Evolutionary conservation across 2,888 invertebrate genomes (phyloP).

Genomic region (Teinopalpus imperialis): DNA sequence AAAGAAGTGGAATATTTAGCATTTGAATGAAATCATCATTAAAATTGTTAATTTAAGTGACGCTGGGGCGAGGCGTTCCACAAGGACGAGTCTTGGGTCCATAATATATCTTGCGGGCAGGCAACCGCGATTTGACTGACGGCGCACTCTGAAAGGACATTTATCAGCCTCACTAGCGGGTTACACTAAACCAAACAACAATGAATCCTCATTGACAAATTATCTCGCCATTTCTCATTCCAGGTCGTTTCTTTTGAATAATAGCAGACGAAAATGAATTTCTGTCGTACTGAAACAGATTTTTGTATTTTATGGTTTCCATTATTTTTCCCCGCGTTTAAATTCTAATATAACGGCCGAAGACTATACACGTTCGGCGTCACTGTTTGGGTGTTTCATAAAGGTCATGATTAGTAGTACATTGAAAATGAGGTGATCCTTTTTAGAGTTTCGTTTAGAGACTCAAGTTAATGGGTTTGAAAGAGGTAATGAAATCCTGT

Average conservation of each 20-base stretch:
- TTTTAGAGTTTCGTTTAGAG: too few relatives aligned
- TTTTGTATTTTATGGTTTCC: too few relatives aligned
- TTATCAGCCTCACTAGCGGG: conserved; percentile 80
- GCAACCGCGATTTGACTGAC: conserved; percentile 81
- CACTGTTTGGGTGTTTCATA: too few relatives aligned
- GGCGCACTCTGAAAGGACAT: conserved; percentile 79
- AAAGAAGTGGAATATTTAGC: conserved; percentile 20
- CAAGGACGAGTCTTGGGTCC: conserved; percentile 71
- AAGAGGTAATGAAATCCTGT: too few relatives aligned
- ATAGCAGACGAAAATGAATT: conserved; percentile 37
- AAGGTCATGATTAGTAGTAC: too few relatives aligned
- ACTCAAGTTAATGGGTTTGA: too few relatives aligned
- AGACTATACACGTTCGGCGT: too few relatives aligned
- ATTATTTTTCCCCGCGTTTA: too few relatives aligned
- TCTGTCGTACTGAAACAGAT: background rate
- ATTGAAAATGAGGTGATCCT: too few relatives aligned
- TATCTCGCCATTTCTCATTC: conserved; percentile 69
- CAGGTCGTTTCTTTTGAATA: conserved; percentile 63
- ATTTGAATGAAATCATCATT: conserved; percentile 28
- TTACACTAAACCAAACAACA: conserved; percentile 80
- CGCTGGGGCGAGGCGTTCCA: conserved; percentile 57
- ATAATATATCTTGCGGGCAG: conserved; percentile 80
- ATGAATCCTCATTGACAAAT: conserved; percentile 81
- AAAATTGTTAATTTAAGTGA: conserved; percentile 71
- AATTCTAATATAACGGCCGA: too few relatives aligned